Percentiles rank a stretch among this genome's conserved stretches.
These are phyloP conservation scores for Syngnathus rostellatus DNA, from an alignment of 2,797 vertebrate genomes.

Conservation along the genomic window DNA sequence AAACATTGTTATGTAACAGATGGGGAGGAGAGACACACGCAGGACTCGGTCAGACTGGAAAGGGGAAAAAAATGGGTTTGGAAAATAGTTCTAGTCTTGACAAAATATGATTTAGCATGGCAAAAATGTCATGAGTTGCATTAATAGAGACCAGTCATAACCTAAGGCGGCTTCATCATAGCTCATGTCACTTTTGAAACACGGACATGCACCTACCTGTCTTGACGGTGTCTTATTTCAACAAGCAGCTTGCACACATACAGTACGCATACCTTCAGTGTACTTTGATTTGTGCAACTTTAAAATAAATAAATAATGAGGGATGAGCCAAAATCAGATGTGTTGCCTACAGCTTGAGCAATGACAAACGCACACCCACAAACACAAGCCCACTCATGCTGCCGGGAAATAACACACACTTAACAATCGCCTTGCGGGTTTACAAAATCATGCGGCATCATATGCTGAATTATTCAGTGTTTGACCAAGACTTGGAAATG, in stretches of 20 bases:
- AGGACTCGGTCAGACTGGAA: conserved; percentile 40
- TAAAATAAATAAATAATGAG: conserved; percentile 40
- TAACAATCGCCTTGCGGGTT: neutral
- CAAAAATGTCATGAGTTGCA: conserved; percentile 4
- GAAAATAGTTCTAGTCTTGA: conserved; percentile 30
- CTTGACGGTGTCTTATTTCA: conserved; percentile 32
- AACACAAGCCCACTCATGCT: conserved; percentile 59
- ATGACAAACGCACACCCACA: conserved; percentile 31
- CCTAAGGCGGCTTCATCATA: conserved; percentile 7
- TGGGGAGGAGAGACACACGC: conserved; percentile 44
- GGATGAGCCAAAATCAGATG: conserved; percentile 25
- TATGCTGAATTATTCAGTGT: neutral
- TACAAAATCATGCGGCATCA: neutral
- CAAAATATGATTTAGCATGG: neutral
- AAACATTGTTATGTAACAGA: conserved; percentile 53
- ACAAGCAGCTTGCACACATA: conserved; percentile 34
- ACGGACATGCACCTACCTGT: conserved; percentile 34
- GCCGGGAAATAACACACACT: conserved; percentile 22
- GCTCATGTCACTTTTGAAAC: conserved; percentile 24
- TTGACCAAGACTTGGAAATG: neutral
- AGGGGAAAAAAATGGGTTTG: conserved; percentile 30
- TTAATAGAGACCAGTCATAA: neutral
- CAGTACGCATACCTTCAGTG: conserved; percentile 15
- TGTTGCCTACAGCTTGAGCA: conserved; percentile 51
- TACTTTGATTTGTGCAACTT: conserved; percentile 24